phyloP scores from a whole-genome alignment of 2,113 vertebrate genomes.

The Syngnathus typhle region DNA sequence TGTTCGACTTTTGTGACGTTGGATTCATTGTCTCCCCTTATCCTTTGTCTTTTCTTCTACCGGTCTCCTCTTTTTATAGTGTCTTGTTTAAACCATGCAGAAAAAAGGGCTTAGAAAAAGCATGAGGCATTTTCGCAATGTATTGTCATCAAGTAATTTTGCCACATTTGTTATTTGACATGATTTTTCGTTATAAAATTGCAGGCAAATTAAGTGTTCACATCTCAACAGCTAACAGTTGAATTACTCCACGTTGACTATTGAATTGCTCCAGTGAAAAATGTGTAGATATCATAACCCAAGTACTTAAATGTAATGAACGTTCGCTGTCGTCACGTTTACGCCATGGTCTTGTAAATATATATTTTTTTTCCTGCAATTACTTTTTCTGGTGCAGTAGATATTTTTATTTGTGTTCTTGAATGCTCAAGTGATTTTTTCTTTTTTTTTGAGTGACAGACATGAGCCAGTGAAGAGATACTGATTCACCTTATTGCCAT shows the following conservation, averaged over 20 bases:
- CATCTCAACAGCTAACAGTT: background rate
- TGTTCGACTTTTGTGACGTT: background rate
- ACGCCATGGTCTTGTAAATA: conserved; percentile 11
- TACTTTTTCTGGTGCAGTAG: conserved; percentile 43
- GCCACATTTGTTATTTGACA: background rate
- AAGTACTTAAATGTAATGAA: conserved; percentile 58
- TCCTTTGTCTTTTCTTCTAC: background rate
- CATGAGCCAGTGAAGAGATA: conserved; percentile 24
- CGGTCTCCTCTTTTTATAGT: background rate
- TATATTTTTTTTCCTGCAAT: background rate
- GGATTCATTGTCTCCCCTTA: background rate
- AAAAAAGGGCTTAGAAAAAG: conserved; percentile 45
- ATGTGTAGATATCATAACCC: conserved; percentile 15
- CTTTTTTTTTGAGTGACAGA: conserved; percentile 38
- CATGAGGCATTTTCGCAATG: conserved; percentile 3
- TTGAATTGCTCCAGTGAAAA: background rate
- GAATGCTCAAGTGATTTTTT: conserved; percentile 20
- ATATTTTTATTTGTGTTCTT: conserved; percentile 36
- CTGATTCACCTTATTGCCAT: conserved; percentile 15
- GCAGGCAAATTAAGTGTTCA: background rate
- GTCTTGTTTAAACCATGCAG: conserved; percentile 12
- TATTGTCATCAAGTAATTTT: conserved; percentile 7
- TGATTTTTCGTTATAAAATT: background rate
- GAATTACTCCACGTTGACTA: background rate
- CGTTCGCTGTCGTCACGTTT: conserved; percentile 42